Evolutionary conservation across 2,113 vertebrate species (phyloP).

Genomic region (Oceanodroma tethys): DNA sequence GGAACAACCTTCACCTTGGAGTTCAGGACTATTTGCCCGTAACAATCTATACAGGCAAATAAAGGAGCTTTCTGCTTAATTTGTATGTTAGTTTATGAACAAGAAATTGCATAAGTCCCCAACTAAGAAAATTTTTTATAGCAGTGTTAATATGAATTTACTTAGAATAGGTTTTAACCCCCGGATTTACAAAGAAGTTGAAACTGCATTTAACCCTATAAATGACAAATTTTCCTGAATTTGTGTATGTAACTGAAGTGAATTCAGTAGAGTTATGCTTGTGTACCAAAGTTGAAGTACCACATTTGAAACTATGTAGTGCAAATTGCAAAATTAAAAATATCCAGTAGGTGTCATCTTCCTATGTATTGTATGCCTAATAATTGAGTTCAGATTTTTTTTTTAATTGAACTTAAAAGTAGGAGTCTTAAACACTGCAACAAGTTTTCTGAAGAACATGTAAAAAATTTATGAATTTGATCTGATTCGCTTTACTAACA

Average conservation of each 20-base stretch:
- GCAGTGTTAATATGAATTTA: neutral
- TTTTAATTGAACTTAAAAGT: neutral
- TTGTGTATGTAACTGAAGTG: neutral
- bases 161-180: neutral
- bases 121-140: neutral
- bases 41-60: neutral
- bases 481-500: neutral
- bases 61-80: neutral
- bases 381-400: neutral
- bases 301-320: neutral
- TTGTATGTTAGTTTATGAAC: neutral
- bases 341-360: conserved; percentile 26
- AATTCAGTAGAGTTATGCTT: neutral
- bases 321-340: neutral
- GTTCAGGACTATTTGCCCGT: neutral
- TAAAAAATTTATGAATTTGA: neutral
- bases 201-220: neutral
- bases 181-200: neutral
- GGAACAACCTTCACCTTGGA: neutral
- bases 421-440: neutral
- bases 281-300: neutral
- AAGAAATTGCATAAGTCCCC: neutral
- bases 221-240: neutral
- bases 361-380: neutral
- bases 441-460: neutral